phyloP scores from a whole-genome alignment of 2,113 vertebrate species.

The Lepus timidus region DNA sequence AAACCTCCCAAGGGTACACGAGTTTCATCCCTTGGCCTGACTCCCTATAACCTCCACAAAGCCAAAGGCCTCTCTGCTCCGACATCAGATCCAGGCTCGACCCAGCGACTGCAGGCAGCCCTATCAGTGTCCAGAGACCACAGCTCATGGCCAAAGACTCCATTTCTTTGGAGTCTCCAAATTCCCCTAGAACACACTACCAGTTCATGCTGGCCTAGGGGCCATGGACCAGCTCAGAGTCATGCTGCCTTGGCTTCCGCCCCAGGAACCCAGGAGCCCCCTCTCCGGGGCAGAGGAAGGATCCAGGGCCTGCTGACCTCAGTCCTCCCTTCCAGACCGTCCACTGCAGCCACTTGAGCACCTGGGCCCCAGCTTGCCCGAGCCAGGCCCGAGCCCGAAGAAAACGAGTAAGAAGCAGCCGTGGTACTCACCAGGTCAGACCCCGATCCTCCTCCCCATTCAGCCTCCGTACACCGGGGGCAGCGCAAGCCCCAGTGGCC shows the following conservation, averaged over 20 bases:
- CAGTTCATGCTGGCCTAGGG: not conserved
- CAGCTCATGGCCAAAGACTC: not conserved
- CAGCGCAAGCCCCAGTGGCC: not conserved
- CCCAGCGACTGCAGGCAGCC: not conserved
- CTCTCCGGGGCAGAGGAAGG: not conserved
- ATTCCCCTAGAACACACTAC: not conserved
- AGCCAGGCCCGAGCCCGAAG: not conserved
- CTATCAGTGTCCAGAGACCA: not conserved
- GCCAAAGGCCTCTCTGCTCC: not conserved
- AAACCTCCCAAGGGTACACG: not conserved
- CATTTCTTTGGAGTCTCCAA: not conserved
- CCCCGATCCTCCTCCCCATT: not conserved
- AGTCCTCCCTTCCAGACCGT: not conserved
- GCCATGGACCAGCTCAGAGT: not conserved
- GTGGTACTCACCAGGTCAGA: slow-evolving; percentile 35
- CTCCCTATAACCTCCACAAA: not conserved
- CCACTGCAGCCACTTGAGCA: accelerated
- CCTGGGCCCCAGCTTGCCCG: not conserved
- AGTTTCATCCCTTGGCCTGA: slow-evolving; percentile 37
- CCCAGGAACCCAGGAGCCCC: not conserved
- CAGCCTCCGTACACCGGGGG: not conserved
- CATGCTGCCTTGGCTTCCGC: not conserved
- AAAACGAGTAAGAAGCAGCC: slow-evolving; percentile 32
- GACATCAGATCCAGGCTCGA: not conserved
- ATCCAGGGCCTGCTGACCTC: not conserved